Conservation (phyloP, 2,113 vertebrate species). For the Plecturocebus donacophilus region DNA sequence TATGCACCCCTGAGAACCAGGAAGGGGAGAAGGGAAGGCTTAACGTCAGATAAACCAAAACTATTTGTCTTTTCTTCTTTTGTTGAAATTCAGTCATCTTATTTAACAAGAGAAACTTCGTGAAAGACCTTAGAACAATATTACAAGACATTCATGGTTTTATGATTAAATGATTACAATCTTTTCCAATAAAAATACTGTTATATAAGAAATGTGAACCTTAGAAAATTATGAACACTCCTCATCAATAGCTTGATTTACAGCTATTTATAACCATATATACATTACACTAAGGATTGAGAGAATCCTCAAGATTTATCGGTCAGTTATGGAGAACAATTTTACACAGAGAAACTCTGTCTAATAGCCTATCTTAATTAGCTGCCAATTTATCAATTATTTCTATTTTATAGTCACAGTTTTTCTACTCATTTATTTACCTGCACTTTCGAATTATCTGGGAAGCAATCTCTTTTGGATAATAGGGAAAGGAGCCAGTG, state of each 20-base stretch:
- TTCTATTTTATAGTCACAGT: conserved; percentile 50
- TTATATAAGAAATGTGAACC: neutral
- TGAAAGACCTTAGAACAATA: neutral
- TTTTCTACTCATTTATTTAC: conserved; percentile 80
- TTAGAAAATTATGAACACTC: neutral
- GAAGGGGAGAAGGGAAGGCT: neutral
- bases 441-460: conserved; percentile 77
- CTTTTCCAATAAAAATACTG: neutral
- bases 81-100: conserved; percentile 40
- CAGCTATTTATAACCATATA: neutral
- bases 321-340: neutral
- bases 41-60: neutral
- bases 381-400: conserved; percentile 62
- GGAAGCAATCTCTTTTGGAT: conserved; percentile 76
- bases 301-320: neutral
- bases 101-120: conserved; percentile 21
- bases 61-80: conserved; percentile 37
- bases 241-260: neutral
- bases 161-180: conserved; percentile 18
- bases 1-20: neutral
- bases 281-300: neutral
- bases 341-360: conserved; percentile 49
- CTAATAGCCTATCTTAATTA: conserved; percentile 77
- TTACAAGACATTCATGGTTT: neutral
- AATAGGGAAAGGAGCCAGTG: conserved; percentile 66